These are phyloP conservation scores for Leucophenga maculata DNA, from an alignment of 2,888 invertebrate species.

Conservation along the genomic window DNA sequence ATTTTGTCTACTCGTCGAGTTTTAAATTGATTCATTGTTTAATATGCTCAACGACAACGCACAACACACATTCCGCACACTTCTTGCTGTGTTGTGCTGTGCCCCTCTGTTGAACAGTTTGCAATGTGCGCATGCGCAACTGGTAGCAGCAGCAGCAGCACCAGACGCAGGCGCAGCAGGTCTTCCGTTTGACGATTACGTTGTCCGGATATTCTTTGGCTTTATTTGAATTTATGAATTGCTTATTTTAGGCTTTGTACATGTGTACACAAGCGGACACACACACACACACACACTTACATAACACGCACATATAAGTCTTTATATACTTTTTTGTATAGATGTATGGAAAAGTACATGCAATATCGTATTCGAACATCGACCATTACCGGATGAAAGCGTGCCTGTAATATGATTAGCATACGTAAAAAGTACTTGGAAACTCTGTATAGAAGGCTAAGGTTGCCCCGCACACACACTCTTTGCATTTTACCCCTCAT, in stretches of 20 bases:
- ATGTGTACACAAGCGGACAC: background rate
- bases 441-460: no score
- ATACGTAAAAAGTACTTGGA: no score
- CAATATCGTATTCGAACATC: slow-evolving; percentile 4
- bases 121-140: slow-evolving; percentile 22
- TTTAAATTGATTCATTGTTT: slow-evolving; percentile 67
- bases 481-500: no score
- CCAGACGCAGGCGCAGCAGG: slow-evolving; percentile 14
- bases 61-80: slow-evolving; percentile 32
- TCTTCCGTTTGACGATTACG: slow-evolving; percentile 39
- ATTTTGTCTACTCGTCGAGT: slow-evolving; percentile 34
- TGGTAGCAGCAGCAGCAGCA: background rate
- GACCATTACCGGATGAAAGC: slow-evolving; percentile 19
- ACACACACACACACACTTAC: background rate
- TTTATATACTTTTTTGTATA: background rate
- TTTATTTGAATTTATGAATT: slow-evolving; percentile 49
- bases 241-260: slow-evolving; percentile 20
- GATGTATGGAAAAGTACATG: no score
- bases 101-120: slow-evolving; percentile 18
- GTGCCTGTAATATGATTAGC: slow-evolving; percentile 4
- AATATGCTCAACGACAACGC: slow-evolving; percentile 57
- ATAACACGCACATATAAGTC: background rate
- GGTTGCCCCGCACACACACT: no score
- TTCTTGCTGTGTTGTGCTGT: no score
- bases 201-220: slow-evolving; percentile 32